A percentile compares a stretch with the other conserved stretches of the same genome.
phyloP scores from a whole-genome alignment of 2,797 vertebrate species.

The Poeciliopsis paucimaculata region DNA sequence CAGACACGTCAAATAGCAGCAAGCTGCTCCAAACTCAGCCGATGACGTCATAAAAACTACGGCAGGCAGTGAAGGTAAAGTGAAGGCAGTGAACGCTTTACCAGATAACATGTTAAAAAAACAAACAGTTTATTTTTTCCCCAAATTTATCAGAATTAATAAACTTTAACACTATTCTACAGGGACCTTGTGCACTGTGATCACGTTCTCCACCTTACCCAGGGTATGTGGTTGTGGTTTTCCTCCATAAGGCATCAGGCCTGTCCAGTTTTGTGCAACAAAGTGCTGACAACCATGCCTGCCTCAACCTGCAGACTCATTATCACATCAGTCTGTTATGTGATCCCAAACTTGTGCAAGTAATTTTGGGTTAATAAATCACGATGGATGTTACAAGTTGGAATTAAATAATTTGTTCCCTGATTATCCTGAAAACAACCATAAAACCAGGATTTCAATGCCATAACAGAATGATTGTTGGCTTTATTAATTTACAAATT shows the following conservation, averaged over 20 bases:
- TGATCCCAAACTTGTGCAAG: slow-evolving; percentile 4
- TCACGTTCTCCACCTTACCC: not conserved
- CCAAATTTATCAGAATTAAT: not conserved
- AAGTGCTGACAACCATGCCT: not conserved
- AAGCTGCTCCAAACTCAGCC: not conserved
- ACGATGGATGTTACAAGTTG: not conserved
- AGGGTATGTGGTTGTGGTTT: not conserved
- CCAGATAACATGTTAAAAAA: not conserved
- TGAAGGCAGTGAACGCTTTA: not conserved
- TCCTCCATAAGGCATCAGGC: not conserved
- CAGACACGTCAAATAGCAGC: not conserved
- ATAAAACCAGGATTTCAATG: not conserved
- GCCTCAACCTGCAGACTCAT: slow-evolving; percentile 2
- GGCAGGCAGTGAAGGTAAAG: slow-evolving; percentile 1
- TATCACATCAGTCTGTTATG: not conserved
- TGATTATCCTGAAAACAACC: not conserved
- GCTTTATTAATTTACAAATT: not conserved
- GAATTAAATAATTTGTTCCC: not conserved
- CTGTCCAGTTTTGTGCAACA: slow-evolving; percentile 1
- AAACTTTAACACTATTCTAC: not conserved
- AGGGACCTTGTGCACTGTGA: not conserved
- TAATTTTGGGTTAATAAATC: slow-evolving; percentile 3
- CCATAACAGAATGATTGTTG: not conserved
- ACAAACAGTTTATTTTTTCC: not conserved
- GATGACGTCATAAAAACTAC: not conserved